Conservation (phyloP, 2,888 invertebrate genomes). For the Drosophila pegasa region DNA sequence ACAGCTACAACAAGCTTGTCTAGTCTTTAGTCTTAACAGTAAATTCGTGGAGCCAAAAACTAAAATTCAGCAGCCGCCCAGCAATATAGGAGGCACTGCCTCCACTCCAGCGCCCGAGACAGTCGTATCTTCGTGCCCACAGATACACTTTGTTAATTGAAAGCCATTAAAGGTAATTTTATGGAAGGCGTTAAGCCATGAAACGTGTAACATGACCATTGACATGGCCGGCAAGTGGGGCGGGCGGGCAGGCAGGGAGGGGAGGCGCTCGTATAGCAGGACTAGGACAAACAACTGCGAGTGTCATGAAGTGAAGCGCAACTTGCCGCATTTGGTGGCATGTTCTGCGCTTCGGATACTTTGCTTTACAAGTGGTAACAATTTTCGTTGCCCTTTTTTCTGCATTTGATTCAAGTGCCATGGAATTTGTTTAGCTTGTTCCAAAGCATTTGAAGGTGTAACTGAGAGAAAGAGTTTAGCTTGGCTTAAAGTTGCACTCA, state of each 20-base stretch:
- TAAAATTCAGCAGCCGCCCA: constrained; percentile 33
- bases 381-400: constrained; percentile 36
- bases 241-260: background rate
- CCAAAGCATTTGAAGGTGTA: constrained; percentile 36
- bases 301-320: constrained; percentile 55
- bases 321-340: constrained; percentile 60
- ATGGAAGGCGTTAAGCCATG: constrained; percentile 85
- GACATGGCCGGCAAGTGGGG: constrained; percentile 60
- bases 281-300: constrained; percentile 43
- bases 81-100: constrained; percentile 46
- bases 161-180: constrained; percentile 85
- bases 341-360: constrained; percentile 47
- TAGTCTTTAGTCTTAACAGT: constrained; percentile 53
- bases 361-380: constrained; percentile 70
- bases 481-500: background rate
- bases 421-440: constrained; percentile 71
- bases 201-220: constrained; percentile 84
- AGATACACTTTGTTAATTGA: constrained; percentile 85
- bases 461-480: constrained; percentile 14
- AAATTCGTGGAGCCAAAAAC: constrained; percentile 50
- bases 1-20: constrained; percentile 10
- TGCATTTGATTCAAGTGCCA: constrained; percentile 53
- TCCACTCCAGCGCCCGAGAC: constrained; percentile 24
- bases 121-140: constrained; percentile 69
- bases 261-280: background rate